Base-by-base conservation (phyloP, 92 coral and sea anemone genomes). In the Zoanthus sansibaricus region DNA sequence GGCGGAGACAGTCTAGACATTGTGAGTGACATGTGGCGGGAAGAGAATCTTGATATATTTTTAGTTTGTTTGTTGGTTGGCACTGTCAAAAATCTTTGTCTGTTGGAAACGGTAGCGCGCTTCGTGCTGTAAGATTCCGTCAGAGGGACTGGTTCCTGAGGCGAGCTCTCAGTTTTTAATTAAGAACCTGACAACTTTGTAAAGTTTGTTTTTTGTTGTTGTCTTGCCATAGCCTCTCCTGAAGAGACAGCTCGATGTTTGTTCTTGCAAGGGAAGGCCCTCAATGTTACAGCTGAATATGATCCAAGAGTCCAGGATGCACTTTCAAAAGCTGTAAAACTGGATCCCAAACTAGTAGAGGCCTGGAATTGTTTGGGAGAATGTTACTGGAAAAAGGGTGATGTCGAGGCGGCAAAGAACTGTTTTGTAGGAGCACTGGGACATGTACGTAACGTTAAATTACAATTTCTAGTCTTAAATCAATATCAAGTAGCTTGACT, bases 341-440 rank as follows among this genome's bases (percentile, higher is more conserved):
- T 97, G 86, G 97, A 93, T 25, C 99, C 99, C 30, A 91, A 95
- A 47, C 64, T 97, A 87, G 89, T 97, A 1, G 98, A 97, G 72
- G 99, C 99, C 47, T 97, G 99, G 99, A 97, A 97, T 79, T 91
- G 90, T 10, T 93, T 97, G 49, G 99, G 99, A 48, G 99, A 97
- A 69, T 97, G 98, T 82, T 93, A 88, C 74, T 97, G 99, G 99
- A 97, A 97, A 86, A 95, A 92, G 58, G 99, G 98, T 48, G 93
- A 97, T 75, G 91, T 95, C 5, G 96, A 90, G 12, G 98, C 96
- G 6, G 99, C 99, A 16, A 97, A 88, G 71, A 97, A 97, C 64
- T 97, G 99, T 79, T 97, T 97, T 78, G 88, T 91, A 32, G 99
- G 99, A 77, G 99, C 99, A 30, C 82, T 97, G 10, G 91, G 94